A percentile compares a stretch with the other conserved stretches of the same genome.
Evolutionary conservation across 2,888 invertebrate genomes (phyloP).

Genomic region (Atrina japonica): DNA sequence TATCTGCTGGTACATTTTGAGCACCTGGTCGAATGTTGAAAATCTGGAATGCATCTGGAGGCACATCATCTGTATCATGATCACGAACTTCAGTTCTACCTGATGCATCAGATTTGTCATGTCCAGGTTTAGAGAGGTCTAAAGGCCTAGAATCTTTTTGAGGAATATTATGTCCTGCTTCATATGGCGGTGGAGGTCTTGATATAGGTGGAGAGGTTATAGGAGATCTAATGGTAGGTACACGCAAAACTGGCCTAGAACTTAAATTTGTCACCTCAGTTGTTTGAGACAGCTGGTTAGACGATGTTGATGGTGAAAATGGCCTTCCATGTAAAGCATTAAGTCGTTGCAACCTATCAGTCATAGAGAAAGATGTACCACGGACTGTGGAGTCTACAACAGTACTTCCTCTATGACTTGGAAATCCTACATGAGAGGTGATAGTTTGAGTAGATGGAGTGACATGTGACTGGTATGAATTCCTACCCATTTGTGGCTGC

Average conservation of each 20-base stretch:
- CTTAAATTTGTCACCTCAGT: conserved; percentile 48
- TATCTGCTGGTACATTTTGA: conserved; percentile 32
- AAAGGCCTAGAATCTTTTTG: conserved; percentile 20
- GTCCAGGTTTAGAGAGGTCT: conserved; percentile 51
- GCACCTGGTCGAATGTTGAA: conserved; percentile 68
- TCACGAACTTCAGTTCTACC: conserved; percentile 22
- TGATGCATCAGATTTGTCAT: conserved; percentile 36
- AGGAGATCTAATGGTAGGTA: conserved; percentile 49
- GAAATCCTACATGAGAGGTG: too few relatives aligned
- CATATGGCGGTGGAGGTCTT: conserved; percentile 18
- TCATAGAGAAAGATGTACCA: conserved; percentile 38
- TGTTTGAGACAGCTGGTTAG: conserved; percentile 42
- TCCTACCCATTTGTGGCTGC: conserved; percentile 21
- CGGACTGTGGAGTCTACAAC: conserved; percentile 12
- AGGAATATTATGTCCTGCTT: too few relatives aligned
- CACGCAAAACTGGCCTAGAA: conserved; percentile 57
- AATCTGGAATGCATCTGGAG: conserved; percentile 71
- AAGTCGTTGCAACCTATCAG: conserved; percentile 38
- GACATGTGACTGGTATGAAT: not conserved
- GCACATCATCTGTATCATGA: conserved; percentile 45
- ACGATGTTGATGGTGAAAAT: conserved; percentile 36
- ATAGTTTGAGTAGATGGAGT: not conserved
- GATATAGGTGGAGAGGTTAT: conserved; percentile 31
- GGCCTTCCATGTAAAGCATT: conserved; percentile 8
- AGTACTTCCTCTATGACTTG: too few relatives aligned